phyloP scores from a whole-genome alignment of 2,888 invertebrate genomes.

The Deilephila elpenor region DNA sequence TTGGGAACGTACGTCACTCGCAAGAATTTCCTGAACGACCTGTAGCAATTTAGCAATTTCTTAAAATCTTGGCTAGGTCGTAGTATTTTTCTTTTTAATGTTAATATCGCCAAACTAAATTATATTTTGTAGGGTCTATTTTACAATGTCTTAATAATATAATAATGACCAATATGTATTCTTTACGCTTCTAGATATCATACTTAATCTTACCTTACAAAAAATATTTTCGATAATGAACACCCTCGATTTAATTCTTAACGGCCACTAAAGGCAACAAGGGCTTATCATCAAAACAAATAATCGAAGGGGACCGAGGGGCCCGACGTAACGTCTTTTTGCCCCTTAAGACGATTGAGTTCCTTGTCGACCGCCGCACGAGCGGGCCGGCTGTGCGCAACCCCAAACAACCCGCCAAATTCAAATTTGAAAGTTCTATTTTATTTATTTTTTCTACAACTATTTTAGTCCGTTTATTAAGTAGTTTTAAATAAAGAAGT shows the following conservation, averaged over 20 bases:
- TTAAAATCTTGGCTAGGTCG: too few relatives aligned
- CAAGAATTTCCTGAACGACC: too few relatives aligned
- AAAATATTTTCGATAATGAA: slow-evolving; percentile 9
- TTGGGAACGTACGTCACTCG: too few relatives aligned
- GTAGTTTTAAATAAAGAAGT: background rate
- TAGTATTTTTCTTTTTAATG: too few relatives aligned
- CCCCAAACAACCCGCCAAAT: slow-evolving; percentile 61
- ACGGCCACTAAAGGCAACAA: slow-evolving; percentile 65
- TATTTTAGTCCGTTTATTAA: background rate
- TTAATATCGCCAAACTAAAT: too few relatives aligned
- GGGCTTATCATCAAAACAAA: slow-evolving; percentile 66
- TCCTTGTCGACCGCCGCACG: slow-evolving; percentile 76
- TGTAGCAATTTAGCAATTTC: too few relatives aligned
- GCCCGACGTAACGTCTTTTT: slow-evolving; percentile 80
- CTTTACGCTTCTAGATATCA: background rate
- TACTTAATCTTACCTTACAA: background rate
- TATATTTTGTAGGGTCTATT: too few relatives aligned
- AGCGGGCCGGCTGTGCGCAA: slow-evolving; percentile 68
- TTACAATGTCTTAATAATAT: too few relatives aligned
- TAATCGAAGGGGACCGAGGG: slow-evolving; percentile 75
- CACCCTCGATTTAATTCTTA: slow-evolving; percentile 25
- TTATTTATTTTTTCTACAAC: slow-evolving; percentile 1
- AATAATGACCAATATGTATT: background rate
- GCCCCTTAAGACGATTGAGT: slow-evolving; percentile 74
- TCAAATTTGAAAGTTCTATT: slow-evolving; percentile 43